phyloP scores from a whole-genome alignment of 1,140 invertebrate genomes.

The Orussus abietinus region DNA sequence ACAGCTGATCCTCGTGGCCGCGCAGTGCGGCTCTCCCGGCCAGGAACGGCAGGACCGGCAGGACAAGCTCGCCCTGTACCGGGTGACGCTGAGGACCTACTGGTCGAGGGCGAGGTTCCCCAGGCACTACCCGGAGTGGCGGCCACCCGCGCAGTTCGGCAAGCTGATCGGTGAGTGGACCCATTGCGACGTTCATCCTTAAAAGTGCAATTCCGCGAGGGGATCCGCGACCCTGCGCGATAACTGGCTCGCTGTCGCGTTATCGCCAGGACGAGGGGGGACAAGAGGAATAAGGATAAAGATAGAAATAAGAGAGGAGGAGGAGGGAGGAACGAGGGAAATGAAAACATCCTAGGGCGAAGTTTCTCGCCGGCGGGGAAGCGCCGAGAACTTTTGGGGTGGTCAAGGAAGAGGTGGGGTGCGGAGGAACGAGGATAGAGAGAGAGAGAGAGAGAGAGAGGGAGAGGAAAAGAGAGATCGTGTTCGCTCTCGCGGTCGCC shows the following conservation, averaged over 20 bases:
- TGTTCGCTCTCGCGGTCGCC: slow-evolving; percentile 11
- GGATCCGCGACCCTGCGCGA: no score
- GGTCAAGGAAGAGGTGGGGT: no score
- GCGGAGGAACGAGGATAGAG: slow-evolving; percentile 1
- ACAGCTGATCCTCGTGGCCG: slow-evolving; percentile 9
- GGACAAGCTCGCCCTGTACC: slow-evolving; percentile 77
- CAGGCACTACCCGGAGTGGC: slow-evolving; percentile 88
- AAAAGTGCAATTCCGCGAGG: no score
- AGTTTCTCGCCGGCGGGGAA: no score
- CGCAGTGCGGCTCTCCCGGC: slow-evolving; percentile 40
- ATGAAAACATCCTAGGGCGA: no score
- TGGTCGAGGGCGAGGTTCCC: slow-evolving; percentile 88
- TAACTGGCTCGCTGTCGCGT: no score
- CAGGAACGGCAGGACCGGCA: slow-evolving; percentile 57
- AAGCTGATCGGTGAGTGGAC: slow-evolving; percentile 83
- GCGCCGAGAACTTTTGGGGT: no score
- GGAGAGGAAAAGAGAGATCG: slow-evolving; percentile 8
- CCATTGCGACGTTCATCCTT: no score
- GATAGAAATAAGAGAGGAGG: no score
- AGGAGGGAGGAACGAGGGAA: no score
- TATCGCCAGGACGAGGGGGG: no score
- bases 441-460: not conserved
- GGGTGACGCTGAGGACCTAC: slow-evolving; percentile 79
- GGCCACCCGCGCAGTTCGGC: slow-evolving; percentile 86
- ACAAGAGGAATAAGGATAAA: no score